These are phyloP conservation scores for Geotrypetes seraphini DNA, from an alignment of 2,797 vertebrate genomes.

Conservation along the genomic window DNA sequence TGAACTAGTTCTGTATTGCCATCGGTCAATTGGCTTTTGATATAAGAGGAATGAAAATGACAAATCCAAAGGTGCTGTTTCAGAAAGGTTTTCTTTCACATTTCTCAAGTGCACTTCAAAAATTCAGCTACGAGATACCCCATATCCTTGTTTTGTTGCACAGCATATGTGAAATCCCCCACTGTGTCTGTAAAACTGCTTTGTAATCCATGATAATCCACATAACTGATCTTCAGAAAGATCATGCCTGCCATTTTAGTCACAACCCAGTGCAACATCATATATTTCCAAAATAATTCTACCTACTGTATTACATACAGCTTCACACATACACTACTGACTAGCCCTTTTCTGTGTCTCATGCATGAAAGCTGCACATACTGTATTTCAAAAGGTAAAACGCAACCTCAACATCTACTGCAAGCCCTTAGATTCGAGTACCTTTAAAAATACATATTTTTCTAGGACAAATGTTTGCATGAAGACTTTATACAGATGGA, in stretches of 20 bases:
- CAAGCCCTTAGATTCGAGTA: not conserved
- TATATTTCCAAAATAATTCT: too few relatives aligned
- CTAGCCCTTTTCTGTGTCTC: slow-evolving; percentile 7
- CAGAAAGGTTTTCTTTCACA: too few relatives aligned
- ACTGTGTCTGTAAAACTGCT: not conserved
- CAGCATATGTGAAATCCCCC: too few relatives aligned
- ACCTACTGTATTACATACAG: too few relatives aligned
- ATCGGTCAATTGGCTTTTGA: slow-evolving; percentile 4
- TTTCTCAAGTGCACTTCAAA: too few relatives aligned
- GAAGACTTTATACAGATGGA: not conserved
- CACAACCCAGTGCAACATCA: not conserved
- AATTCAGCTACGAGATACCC: too few relatives aligned
- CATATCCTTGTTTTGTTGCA: too few relatives aligned
- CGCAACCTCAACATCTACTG: slow-evolving; percentile 1
- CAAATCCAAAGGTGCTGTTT: too few relatives aligned
- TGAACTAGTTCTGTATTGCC: slow-evolving; percentile 7
- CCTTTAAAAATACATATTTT: slow-evolving; percentile 16
- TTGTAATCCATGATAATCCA: slow-evolving; percentile 3
- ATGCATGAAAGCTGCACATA: slow-evolving; percentile 26
- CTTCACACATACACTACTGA: not conserved
- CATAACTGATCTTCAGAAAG: not conserved
- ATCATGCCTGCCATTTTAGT: not conserved
- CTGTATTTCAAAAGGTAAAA: slow-evolving; percentile 18
- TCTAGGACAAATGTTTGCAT: slow-evolving; percentile 1
- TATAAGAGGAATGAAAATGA: slow-evolving; percentile 1